Conservation (phyloP, 2,113 vertebrate species). For the Coptodon rendalli region DNA sequence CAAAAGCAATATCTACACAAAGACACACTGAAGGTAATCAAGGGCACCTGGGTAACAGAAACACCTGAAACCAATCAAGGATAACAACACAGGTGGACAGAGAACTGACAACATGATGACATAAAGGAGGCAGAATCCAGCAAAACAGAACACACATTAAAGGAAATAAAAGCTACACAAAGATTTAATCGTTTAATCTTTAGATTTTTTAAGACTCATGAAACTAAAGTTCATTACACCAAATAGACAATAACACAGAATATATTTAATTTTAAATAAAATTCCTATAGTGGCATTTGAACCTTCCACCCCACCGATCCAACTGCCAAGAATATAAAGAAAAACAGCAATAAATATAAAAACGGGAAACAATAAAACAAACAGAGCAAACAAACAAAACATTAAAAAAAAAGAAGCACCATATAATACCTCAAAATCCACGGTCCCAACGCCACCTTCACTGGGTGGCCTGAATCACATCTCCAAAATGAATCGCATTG, state of each 20-base stretch:
- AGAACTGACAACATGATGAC: background rate
- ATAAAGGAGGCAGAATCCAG: fast-evolving
- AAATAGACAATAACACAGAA: background rate
- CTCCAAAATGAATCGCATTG: background rate
- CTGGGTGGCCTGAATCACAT: background rate
- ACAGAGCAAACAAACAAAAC: fast-evolving
- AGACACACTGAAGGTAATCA: background rate
- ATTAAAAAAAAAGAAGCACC: background rate
- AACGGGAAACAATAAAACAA: fast-evolving
- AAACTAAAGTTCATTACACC: background rate
- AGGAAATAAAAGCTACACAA: background rate
- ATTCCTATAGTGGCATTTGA: background rate
- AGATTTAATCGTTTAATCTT: background rate
- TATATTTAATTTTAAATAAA: background rate
- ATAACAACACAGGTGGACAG: background rate
- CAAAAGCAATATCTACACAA: background rate
- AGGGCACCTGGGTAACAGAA: background rate
- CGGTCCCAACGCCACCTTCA: background rate
- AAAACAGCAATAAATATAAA: background rate
- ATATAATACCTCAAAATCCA: background rate
- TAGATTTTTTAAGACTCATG: fast-evolving
- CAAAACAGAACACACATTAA: fast-evolving
- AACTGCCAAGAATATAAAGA: background rate
- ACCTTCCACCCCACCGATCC: background rate
- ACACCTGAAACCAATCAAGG: background rate